Evolutionary conservation across 2,888 invertebrate species (phyloP), one percentile per base, ranked within the genome.

Genomic region (Leptinotarsa rubiginosa): DNA sequence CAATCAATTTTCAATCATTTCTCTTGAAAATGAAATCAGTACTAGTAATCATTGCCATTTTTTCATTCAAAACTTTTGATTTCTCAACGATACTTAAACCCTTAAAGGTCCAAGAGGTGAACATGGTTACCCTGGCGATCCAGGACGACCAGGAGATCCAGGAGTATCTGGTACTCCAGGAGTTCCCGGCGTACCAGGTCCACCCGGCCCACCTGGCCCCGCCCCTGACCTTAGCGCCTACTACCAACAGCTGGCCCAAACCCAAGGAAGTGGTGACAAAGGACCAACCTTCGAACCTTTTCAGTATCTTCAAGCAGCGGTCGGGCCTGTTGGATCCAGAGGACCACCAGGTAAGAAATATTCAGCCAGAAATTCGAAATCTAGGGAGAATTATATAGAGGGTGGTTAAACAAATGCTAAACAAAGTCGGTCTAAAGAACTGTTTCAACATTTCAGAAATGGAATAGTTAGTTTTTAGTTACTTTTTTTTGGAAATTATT

Each of bases 241-340:
- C 85, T 91, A 95, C 81, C 92, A 93, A 77, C 94, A 95, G 87
- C 87, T 96, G 77, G 93, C 94, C 0, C 89, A 92, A 49, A 90
- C 93, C 10, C 91, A 93, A 82, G 91, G 92, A 1, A 92, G 92
- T 72, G 90, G 90, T 12, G 96, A 96, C 82, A 96, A 96, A 87
- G 96, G 96, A 62, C 79, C 90, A 91, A 59, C 73, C 54, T 81
- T 77, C 3, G 92, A 92, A 81, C 90, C 91, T 20, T 94, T 93
- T 83, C 92, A 93, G 82, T 95, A 94, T 87, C 88, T 95, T 86
- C 95, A 95, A 87, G 93, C 95, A 20, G 92, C 94, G 81, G 93
- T 94, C 1, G 95, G 95, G 7, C 92, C 94, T 16, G 91, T 93
- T 20, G 97, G 97, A 52, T 91, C 94, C 0, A 89, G 95, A 84